Base-by-base conservation (phyloP, 1,140 invertebrate species). In the Hermetia illucens region DNA sequence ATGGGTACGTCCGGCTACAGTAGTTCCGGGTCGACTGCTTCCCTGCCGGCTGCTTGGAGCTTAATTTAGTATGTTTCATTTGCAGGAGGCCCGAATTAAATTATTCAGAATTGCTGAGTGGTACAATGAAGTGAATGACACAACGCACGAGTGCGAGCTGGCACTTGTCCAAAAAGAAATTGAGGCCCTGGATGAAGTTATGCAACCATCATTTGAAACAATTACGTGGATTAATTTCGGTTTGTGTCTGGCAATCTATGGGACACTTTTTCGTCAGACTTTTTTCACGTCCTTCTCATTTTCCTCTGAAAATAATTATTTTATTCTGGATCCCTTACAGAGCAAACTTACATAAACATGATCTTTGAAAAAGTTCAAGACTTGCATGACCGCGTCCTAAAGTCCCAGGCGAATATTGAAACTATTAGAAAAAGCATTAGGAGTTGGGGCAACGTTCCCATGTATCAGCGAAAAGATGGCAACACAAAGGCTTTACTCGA, bases 201-300 rank as follows among this genome's bases (percentile, higher is more conserved):
- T 81, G 36, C 53, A 70, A 30, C 52, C 68, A 38, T 65, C 71
- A 10, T 67, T 75, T 38, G 51, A 60, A 17, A 53, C 53, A 3
- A 49, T 74, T 6, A 75, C 66, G 34, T 82, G 79, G 79, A 68
- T 69, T 30, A 63, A 60, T 21, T 64, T 71, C 45, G 67, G 74
- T 75, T 56, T 55, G 45, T 52, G 35, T 34, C 12, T 17, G 29
- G 13, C n/a, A n/a, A n/a, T n/a, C n/a, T n/a, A n/a, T n/a, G n/a
- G n/a, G n/a, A n/a, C n/a, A n/a, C n/a, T n/a, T n/a, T n/a, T n/a
- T n/a, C n/a, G n/a, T n/a, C n/a, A n/a, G n/a, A n/a, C n/a, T n/a
- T n/a, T n/a, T n/a, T n/a, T n/a, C n/a, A n/a, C n/a, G n/a, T n/a
- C n/a, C n/a, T n/a, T n/a, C n/a, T n/a, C n/a, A n/a, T n/a, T n/a